These are phyloP conservation scores for Glyphotaelius pellucidus DNA, from an alignment of 2,888 invertebrate species.

Conservation along the genomic window DNA sequence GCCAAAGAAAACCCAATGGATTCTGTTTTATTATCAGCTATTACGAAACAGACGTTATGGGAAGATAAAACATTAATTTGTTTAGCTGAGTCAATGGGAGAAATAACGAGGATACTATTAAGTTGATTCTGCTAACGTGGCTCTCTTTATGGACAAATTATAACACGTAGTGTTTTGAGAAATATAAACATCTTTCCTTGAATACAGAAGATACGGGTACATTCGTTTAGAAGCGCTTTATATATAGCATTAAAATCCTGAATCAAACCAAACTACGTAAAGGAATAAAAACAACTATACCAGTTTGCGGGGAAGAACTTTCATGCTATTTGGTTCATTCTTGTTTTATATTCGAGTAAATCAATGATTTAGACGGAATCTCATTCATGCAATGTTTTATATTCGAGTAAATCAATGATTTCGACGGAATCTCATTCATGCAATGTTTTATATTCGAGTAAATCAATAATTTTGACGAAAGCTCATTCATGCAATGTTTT, in stretches of 20 bases:
- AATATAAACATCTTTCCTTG: too few species aligned
- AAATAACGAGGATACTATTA: neutral
- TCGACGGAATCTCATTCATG: neutral
- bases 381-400: neutral
- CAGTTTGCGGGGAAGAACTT: neutral
- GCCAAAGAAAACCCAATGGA: constrained; percentile 3
- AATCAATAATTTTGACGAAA: neutral
- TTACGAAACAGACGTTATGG: neutral
- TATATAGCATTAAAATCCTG: neutral
- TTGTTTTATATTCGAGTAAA: neutral
- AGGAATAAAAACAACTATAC: neutral
- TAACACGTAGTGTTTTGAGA: too few species aligned
- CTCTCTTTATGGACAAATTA: too few species aligned
- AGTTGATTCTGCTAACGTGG: neutral
- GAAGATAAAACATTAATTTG: neutral
- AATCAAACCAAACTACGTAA: neutral
- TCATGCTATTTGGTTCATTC: too few species aligned
- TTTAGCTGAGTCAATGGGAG: neutral
- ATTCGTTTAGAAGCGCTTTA: neutral
- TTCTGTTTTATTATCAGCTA: neutral
- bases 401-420: neutral
- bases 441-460: neutral
- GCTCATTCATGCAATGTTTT: neutral
- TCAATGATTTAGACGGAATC: neutral
- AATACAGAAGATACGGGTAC: neutral